Percentiles rank a stretch among this genome's conserved stretches.
Conservation (phyloP, 2,113 vertebrate genomes). For the Mastomys natalensis region DNA sequence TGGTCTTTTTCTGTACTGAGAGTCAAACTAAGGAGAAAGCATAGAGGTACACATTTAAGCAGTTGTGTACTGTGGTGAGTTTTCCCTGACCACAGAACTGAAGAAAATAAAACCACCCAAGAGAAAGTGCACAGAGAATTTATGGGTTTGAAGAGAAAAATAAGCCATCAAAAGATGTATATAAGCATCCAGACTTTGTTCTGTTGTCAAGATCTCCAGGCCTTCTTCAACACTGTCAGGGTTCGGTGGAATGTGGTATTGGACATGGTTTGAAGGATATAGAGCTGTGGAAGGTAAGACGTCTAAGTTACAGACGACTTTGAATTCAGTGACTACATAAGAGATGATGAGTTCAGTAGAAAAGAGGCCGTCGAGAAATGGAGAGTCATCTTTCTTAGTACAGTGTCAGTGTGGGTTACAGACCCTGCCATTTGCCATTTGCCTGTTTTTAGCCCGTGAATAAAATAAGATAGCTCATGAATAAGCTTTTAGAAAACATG, state of each 20-base stretch:
- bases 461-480: background rate
- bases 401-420: accelerated
- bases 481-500: background rate
- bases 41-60: background rate
- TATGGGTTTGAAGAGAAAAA: background rate
- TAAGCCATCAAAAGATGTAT: background rate
- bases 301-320: background rate
- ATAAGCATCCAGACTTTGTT: background rate
- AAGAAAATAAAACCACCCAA: background rate
- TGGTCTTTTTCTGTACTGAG: background rate
- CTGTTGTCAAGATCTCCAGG: background rate
- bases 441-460: background rate
- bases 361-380: background rate
- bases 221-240: background rate
- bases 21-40: background rate
- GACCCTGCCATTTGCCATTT: background rate
- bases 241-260: background rate
- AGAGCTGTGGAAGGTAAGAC: background rate
- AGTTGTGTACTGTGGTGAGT: background rate
- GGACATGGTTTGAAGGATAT: background rate
- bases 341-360: background rate
- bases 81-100: background rate
- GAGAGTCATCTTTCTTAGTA: background rate
- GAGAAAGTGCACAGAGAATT: background rate
- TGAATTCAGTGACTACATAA: background rate